Base-by-base conservation (phyloP, 1,140 invertebrate genomes). In the Neoseiulus cucumeris region DNA sequence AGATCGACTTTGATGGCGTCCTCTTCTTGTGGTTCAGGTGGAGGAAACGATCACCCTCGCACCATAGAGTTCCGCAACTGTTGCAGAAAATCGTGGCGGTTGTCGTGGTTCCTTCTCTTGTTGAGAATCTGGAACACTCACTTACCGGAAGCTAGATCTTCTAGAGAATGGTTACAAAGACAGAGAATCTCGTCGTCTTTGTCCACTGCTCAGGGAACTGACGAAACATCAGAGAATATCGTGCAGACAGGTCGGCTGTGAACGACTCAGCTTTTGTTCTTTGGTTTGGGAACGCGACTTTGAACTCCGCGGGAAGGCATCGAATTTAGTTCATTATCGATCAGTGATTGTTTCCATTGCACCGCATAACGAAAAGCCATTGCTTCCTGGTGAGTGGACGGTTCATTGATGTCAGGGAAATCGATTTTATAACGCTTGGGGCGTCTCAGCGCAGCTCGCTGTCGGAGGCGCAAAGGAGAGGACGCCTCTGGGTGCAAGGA, bases 151-250 rank as follows among this genome's bases (percentile, higher is more conserved):
- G 82, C 80, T 17, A 90, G 83, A 72, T 89, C 87, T 51, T 83
- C 83, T 42, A 89, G 75, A 0, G 88, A 87, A 77, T 91, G 88
- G 66, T 90, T 86, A 73, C 82, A 87, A 25, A 82, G 80, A 66
- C 79, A 80, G 67, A 77, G 42, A 25, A 71, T 69, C 69, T 68
- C 68, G 29, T 72, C 71, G 30, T 70, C 65, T 64, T 68, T 28
- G 7, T 55, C n/a, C 22, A 2, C 84, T 80, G 6, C 81, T 82
- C 22, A 91, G 76, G 6, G 82, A 77, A 18, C 78, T 82, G 1
- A 89, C 86, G 72, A 95, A 92, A 87, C 89, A 94, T 91, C 91
- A 96, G 67, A 96, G 81, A 0, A 96, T 78, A 75, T 96, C 92
- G 72, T 96, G 92, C 7, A 95, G 78, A 74, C 86, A 88, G 7